Evolutionary conservation across 2,113 vertebrate genomes (phyloP), one percentile per base, ranked within the genome.

Genomic region (Oncorhynchus gorbuscha): DNA sequence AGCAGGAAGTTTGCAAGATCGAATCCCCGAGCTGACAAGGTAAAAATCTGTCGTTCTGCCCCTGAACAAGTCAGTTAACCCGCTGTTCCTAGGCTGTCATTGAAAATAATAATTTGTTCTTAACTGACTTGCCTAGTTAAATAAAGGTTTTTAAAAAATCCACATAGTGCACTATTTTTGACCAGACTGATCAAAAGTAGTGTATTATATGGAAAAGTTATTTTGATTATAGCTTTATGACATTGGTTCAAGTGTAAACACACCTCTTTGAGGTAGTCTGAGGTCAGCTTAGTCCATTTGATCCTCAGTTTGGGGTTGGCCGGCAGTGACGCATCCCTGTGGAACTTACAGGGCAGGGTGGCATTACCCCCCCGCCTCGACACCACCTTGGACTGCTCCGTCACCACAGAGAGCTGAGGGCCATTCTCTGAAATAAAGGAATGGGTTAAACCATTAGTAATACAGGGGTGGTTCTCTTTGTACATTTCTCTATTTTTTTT

Each of bases 201-300:
- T 11, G 39, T 9, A 45, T 45, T 55, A 2, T 16, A 18, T 55
- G 3, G 12, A 55, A 18, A 14, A 55, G 51, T 5, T 16, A 3
- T 55, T 55, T 55, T 55, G 12, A 18, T 45, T 11, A 45, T 3
- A 16, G 51, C 18, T 55, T 55, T 18, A 55, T 18, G 13, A 18
- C 51, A 16, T 55, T 55, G 51, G 3, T 18, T 55, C 13, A 3
- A 55, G 51, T 16, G 16, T 9, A 22, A 62, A 24, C 69, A 11
- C 69, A 96, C 93, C 89, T 98, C 97, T 83, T 95, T 98, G 91
- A 98, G 95, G 93, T 97, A 98, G 94, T 98, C 96, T 12, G 95
- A 94, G 62, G 97, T 99, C 82, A 99, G 92, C 89, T 99, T 99
- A 90, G 97, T 99, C 97, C 97, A 99, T 90, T 99, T 99, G 86